A percentile compares a stretch with the other conserved stretches of the same genome.
Conservation (phyloP, 2,888 invertebrate species). For the Leucozona laternaria region DNA sequence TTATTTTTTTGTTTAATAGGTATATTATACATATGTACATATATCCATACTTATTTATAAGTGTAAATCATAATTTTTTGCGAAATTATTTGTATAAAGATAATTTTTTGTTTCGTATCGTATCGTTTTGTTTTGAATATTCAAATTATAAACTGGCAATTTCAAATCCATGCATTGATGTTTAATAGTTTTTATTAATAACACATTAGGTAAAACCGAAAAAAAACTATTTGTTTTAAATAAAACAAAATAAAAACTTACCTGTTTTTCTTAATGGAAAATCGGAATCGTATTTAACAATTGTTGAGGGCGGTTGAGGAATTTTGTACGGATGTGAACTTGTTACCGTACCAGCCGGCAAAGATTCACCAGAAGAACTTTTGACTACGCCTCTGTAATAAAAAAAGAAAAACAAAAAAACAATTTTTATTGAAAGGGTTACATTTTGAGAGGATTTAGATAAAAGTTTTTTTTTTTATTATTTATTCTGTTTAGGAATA, state of each 20-base stretch:
- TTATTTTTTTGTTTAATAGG: too few species aligned
- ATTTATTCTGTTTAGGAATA: too few species aligned
- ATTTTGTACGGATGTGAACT: constrained; percentile 89
- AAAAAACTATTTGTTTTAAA: constrained; percentile 22
- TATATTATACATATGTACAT: too few species aligned
- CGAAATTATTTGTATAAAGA: not conserved
- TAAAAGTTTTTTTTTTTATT: too few species aligned
- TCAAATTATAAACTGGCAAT: not conserved
- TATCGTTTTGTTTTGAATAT: constrained; percentile 6
- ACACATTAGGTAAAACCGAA: constrained; percentile 52
- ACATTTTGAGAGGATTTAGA: not conserved
- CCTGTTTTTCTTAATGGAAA: constrained; percentile 98
- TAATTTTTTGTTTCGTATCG: not conserved
- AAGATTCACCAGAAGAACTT: constrained; percentile 87
- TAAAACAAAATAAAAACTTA: constrained; percentile 83
- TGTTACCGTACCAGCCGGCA: constrained; percentile 86
- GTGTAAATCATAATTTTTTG: not conserved
- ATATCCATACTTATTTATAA: too few species aligned
- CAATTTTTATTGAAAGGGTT: not conserved
- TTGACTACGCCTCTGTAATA: constrained; percentile 87
- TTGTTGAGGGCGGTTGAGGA: constrained; percentile 86
- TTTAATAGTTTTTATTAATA: constrained; percentile 48
- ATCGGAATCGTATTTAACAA: constrained; percentile 86
- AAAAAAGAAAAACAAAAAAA: not conserved
- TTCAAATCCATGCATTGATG: constrained; percentile 15